Evolutionary conservation across 2,888 invertebrate species (phyloP).

Genomic region (Drosophila paramelanica): DNA sequence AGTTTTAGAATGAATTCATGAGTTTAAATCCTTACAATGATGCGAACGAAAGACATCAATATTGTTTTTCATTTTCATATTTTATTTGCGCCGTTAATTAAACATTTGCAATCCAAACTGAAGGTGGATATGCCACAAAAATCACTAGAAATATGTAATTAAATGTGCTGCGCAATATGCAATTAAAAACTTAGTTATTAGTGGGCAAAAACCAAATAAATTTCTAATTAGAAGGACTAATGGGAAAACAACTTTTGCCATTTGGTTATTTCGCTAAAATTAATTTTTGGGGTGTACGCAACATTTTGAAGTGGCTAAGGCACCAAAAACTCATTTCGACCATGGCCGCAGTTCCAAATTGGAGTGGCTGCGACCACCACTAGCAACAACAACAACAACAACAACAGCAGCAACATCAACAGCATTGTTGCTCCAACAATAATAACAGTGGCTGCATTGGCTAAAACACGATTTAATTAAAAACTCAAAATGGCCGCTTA

Average conservation of each 20-base stretch:
- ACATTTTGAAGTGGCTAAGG: conserved; percentile 46
- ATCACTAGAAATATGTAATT: conserved; percentile 48
- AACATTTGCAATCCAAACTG: conserved; percentile 6
- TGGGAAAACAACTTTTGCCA: conserved; percentile 27
- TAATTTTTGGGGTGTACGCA: conserved; percentile 59
- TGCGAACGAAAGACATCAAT: too few species aligned
- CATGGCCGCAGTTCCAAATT: conserved; percentile 53
- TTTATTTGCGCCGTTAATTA: conserved; percentile 9
- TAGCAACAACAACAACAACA: conserved; percentile 35
- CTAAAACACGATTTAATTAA: conserved; percentile 69
- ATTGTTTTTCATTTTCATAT: not conserved
- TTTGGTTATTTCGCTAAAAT: conserved; percentile 61
- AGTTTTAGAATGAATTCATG: too few species aligned
- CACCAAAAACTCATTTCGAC: conserved; percentile 61
- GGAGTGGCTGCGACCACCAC: conserved; percentile 50
- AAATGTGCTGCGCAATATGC: conserved; percentile 59
- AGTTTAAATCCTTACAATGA: too few species aligned
- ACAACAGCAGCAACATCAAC: conserved; percentile 17
- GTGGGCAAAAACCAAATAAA: conserved; percentile 70
- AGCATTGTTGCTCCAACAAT: conserved; percentile 21
- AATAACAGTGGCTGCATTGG: conserved; percentile 50
- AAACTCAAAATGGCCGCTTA: conserved; percentile 61
- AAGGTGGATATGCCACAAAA: conserved; percentile 10
- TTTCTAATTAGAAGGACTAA: conserved; percentile 67
- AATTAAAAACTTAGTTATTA: conserved; percentile 72